phyloP scores from a whole-genome alignment of 1,140 invertebrate species.

The Cheumatopsyche charites region DNA sequence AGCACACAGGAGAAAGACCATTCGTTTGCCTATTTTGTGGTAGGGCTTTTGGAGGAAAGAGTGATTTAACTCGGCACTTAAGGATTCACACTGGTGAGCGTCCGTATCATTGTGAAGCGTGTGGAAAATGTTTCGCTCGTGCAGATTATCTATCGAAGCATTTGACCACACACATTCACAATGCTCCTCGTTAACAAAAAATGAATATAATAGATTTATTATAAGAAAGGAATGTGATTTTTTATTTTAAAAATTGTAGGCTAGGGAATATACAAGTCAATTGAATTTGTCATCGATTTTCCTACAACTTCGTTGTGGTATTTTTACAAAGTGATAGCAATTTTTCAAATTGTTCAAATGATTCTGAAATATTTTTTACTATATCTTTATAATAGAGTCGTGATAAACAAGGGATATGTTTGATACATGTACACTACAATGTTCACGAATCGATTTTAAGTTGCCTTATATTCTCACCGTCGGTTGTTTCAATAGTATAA shows the following conservation, averaged over 20 bases:
- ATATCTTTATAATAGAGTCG: constrained; percentile 48
- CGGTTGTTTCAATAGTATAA: constrained; percentile 49
- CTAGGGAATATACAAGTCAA: constrained; percentile 45
- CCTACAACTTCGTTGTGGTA: constrained; percentile 26
- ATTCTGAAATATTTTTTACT: constrained; percentile 48
- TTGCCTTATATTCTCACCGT: constrained; percentile 49
- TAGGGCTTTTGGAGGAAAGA: constrained; percentile 84
- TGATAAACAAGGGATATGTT: constrained; percentile 48
- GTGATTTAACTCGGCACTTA: constrained; percentile 83
- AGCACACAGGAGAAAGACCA: constrained; percentile 86
- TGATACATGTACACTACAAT: constrained; percentile 43
- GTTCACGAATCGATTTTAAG: constrained; percentile 49
- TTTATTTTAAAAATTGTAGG: constrained; percentile 31
- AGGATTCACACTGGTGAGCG: constrained; percentile 86
- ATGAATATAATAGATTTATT: background rate
- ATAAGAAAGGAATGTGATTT: constrained; percentile 35
- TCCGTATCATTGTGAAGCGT: constrained; percentile 88
- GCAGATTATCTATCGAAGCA: constrained; percentile 91
- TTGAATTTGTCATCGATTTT: constrained; percentile 43
- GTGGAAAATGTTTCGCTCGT: constrained; percentile 87
- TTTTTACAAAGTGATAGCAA: constrained; percentile 44
- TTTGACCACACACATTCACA: constrained; percentile 85
- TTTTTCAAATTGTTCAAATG: constrained; percentile 44
- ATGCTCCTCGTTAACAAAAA: constrained; percentile 57
- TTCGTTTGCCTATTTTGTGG: constrained; percentile 88